Base-by-base conservation (phyloP, 2,113 vertebrate species). In the Tychaedon coryphoeus region DNA sequence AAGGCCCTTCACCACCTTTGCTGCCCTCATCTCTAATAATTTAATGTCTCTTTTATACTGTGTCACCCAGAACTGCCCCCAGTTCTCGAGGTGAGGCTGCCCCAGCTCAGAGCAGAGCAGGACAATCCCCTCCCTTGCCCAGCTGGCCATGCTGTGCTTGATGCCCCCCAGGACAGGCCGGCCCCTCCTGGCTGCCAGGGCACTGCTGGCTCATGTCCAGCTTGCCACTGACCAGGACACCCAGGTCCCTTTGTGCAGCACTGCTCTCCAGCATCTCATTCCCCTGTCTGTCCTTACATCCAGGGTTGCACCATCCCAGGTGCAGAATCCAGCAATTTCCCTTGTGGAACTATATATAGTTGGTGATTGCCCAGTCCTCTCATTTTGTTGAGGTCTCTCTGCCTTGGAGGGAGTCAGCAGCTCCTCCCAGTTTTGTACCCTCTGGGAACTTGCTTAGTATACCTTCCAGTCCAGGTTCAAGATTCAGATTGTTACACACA, bases 221-320 rank as follows among this genome's bases (percentile, higher is more conserved):
- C 36, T 36, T 38, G 38, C 38, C 38, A 38, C 38, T 38, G 38
- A 38, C 38, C 38, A 38, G 38, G 38, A 38, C 40, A 40, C 50
- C 10, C 34, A 66, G 34, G 13, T 11, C 3, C 13, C 25, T 50
- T 20, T 42, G 34, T 1, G 1, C 8, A 12, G 23, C 12, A 1
- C 42, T 65, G 42, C 19, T 17, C 25, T 66, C 1, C 82, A n/a
- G 29, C 43, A 16, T 6, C 51, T 58, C 82, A 65, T 40, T 66
- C 6, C 42, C 31, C 31, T 31, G 34, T 16, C 25, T 28, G 14
- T 51, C 50, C 8, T 0, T 2, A 75, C 10, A 50, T 4, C 16
- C 61, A 25, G 19, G 16, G 34, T 0, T 66, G 82, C 0, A 3
- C 43, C 31, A 75, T 10, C 16, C 11, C 51, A 50, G 17, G 2